Percentiles rank a stretch among this genome's conserved stretches.
phyloP scores from a whole-genome alignment of 2,113 vertebrate genomes.

The Xiphorhynchus elegans region DNA sequence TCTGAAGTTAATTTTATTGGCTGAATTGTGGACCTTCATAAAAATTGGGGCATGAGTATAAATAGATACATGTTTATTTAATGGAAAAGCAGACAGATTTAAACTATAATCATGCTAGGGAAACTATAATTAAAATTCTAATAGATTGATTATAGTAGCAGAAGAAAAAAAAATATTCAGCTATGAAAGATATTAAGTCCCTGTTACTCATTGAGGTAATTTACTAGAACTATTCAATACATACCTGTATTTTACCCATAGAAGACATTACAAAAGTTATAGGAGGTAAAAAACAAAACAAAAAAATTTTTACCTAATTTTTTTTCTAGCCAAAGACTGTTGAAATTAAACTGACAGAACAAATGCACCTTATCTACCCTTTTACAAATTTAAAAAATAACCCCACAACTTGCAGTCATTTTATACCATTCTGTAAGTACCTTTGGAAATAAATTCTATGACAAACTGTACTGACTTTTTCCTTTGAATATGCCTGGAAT shows the following conservation, averaged over 20 bases:
- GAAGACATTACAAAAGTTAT: background rate
- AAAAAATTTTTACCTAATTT: background rate
- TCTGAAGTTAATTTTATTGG: background rate
- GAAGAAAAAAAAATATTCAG: background rate
- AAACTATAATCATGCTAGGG: background rate
- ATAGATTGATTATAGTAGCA: background rate
- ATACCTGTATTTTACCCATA: background rate
- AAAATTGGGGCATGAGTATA: background rate
- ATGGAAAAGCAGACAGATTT: background rate
- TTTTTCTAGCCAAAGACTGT: background rate
- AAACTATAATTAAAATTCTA: slow-evolving; percentile 23
- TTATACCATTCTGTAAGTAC: background rate
- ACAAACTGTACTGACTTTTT: background rate
- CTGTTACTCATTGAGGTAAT: background rate
- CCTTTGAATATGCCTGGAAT: background rate
- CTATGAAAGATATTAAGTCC: background rate
- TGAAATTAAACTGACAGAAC: background rate
- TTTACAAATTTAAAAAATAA: background rate
- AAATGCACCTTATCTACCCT: background rate
- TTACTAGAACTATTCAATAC: background rate
- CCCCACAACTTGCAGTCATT: background rate
- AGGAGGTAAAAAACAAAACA: background rate
- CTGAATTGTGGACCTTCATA: background rate
- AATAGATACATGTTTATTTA: background rate
- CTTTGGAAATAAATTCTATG: background rate